Evolutionary conservation across 2,888 invertebrate genomes (phyloP), one percentile per base, ranked within the genome.

Genomic region (Linnaemya tessellans): DNA sequence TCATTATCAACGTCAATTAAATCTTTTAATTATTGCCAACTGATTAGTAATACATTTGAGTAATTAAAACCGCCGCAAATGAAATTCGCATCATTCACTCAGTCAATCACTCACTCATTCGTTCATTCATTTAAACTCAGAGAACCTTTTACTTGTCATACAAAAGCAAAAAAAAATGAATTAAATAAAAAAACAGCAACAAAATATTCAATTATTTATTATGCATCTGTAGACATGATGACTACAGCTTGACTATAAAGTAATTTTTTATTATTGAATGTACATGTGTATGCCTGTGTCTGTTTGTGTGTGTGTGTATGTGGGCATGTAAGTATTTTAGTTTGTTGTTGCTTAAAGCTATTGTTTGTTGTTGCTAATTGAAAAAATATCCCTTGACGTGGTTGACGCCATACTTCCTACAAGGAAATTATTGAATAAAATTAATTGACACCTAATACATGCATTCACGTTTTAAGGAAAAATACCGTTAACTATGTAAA

Each of bases 211-310:
- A 79, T 77, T 80, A 84, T 80, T 77, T 80, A 84, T 80, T 85
- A 82, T 79, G 74, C 58, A 85, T 85, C 81, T 60, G 79, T 75
- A 85, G 85, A 85, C 85, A 85, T 79, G 70, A 70, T 82, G 85
- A 79, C 85, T 85, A 70, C 84, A 74, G 38, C 62, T 49, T 71
- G 82, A 82, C 75, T 82, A 64, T 58, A 77, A 82, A 77, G 25
- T 82, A 65, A 68, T 60, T 70, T 41, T 79, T 77, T 77, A 46
- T 65, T 71, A 22, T 41, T 41, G 8, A 20, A 65, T 54, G 54
- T 56, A n/a, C 5, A 22, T 10, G 25, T 22, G 15, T 20, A 20
- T n/a, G 22, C 22, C 1, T 22, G 22, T 58, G n/a, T 71, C 1
- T 22, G 22, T 58, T 10, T 71, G 30, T 30, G 30, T 30, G 30